These are phyloP conservation scores for Liasis olivaceus DNA, from an alignment of 2,797 vertebrate species.

Conservation along the genomic window DNA sequence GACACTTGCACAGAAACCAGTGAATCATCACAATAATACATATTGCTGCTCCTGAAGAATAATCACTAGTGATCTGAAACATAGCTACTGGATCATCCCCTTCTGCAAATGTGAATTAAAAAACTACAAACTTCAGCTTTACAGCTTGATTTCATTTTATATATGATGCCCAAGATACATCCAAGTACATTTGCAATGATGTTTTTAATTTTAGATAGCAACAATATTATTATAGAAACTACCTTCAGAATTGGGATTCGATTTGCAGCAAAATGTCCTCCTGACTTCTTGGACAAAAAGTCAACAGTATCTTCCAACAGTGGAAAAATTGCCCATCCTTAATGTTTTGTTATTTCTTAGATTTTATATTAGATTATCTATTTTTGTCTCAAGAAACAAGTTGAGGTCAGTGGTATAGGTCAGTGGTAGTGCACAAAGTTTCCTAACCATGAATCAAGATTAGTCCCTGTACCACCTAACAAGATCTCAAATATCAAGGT, in stretches of 20 bases:
- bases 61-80: neutral
- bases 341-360: neutral
- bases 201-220: neutral
- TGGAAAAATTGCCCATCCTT: neutral
- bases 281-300: neutral
- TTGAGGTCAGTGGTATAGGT: neutral
- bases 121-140: neutral
- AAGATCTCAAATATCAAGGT: neutral
- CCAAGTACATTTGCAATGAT: neutral
- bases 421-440: neutral
- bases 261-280: neutral
- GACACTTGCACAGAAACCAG: neutral
- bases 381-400: neutral
- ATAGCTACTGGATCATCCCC: neutral
- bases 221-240: neutral
- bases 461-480: neutral
- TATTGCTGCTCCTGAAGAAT: neutral
- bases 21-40: neutral
- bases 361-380: neutral
- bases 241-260: neutral
- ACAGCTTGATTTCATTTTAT: neutral
- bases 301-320: neutral
- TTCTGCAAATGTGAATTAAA: neutral
- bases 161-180: neutral
- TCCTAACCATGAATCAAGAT: neutral